Conservation (phyloP, 2,888 invertebrate species). For the Tinea pellionella region DNA sequence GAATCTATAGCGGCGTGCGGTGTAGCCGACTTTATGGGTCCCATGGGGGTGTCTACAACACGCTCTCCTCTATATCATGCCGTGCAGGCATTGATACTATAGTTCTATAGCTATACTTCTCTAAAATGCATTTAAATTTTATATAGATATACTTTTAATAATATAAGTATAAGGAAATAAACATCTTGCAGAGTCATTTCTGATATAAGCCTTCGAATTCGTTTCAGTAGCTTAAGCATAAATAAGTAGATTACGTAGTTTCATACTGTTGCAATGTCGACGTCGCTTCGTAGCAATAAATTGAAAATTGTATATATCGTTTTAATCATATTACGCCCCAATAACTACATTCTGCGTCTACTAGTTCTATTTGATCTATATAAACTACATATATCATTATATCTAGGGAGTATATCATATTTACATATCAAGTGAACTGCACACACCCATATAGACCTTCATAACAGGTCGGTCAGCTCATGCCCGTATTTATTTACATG, state of each 20-base stretch:
- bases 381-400: background rate
- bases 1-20: conserved; percentile 9
- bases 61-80: conserved; percentile 33
- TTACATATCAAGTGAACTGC: background rate
- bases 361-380: no score
- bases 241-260: no score
- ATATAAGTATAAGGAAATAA: no score
- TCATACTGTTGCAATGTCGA: no score
- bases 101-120: background rate
- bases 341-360: no score
- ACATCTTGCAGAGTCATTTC: no score
- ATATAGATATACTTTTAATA: background rate
- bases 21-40: conserved; percentile 10
- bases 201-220: no score
- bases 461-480: background rate
- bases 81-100: conserved; percentile 17
- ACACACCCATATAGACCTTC: background rate
- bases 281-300: no score
- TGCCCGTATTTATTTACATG: conserved; percentile 57
- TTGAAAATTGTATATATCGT: no score
- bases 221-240: no score
- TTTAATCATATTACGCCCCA: no score
- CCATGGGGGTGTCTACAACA: conserved; percentile 3
- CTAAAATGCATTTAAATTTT: background rate
- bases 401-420: background rate